A percentile compares a stretch with the other conserved stretches of the same genome.
Evolutionary conservation across 2,797 vertebrate genomes (phyloP).

Genomic region (Pantherophis vulpinus): DNA sequence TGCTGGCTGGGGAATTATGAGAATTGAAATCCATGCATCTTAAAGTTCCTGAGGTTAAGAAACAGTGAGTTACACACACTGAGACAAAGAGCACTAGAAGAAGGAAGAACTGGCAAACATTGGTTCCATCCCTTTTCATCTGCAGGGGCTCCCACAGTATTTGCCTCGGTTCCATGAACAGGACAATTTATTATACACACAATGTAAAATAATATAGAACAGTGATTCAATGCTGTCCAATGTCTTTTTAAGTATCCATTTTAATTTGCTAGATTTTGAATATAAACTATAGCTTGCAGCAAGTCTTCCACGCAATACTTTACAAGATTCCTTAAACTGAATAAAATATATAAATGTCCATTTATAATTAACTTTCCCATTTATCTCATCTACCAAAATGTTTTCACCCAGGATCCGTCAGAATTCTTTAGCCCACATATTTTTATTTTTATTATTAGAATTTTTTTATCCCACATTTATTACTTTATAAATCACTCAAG

Average conservation of each 20-base stretch:
- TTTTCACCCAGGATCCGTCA: background rate
- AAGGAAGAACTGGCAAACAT: background rate
- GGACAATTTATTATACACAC: background rate
- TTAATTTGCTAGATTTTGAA: constrained; percentile 10
- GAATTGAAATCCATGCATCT: no score
- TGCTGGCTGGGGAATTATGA: no score
- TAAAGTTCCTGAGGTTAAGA: no score
- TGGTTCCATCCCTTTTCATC: background rate
- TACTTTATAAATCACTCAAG: background rate
- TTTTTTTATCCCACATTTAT: background rate
- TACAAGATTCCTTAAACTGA: constrained; percentile 24
- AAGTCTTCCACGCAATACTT: constrained; percentile 46
- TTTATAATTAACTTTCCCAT: background rate
- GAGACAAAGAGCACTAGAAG: background rate
- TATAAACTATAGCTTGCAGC: background rate
- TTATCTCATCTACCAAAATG: background rate
- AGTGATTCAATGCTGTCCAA: constrained; percentile 17
- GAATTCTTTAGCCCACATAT: background rate
- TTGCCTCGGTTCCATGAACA: background rate
- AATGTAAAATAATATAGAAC: constrained; percentile 51
- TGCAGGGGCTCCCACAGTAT: background rate
- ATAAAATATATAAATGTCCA: background rate
- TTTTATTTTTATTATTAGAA: background rate
- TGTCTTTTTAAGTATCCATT: constrained; percentile 28
- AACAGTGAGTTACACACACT: no score